Base-by-base conservation (phyloP, 2,113 vertebrate genomes). In the Jacana jacana region DNA sequence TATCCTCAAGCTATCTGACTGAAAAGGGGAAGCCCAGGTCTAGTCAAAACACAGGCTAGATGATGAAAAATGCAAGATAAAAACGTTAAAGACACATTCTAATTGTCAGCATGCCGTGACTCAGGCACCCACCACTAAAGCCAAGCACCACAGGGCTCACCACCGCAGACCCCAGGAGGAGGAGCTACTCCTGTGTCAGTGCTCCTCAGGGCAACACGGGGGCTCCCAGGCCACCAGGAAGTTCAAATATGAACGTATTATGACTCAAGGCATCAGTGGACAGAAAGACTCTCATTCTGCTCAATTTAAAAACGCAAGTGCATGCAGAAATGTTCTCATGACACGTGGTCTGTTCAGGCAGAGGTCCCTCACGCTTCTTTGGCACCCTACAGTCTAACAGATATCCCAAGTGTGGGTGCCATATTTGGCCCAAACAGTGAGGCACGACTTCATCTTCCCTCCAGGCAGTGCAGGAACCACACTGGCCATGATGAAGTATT, bases 131-230 rank as follows among this genome's bases (percentile, higher is more conserved):
- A 70, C 10, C 15, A 4, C 3, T 1, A 0, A 82, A 66, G 49
- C 6, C 1, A 3, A 57, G 27, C 16, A 28, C 17, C 0, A 0
- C 55, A 13, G n/a, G 20, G 13, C 54, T 44, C 2, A 1, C 19
- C 22, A 58, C 31, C 37, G 66, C 23, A 60, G 33, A 73, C 13
- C 16, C 15, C 15, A 4, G 0, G 0, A 79, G 71, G 37, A 89
- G 33, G 7, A 82, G 13, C 19, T 60, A 1, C 28, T 54, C 12
- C 25, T 49, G 40, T 0, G 0, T 30, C 40, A 15, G 7, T 33
- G 25, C 42, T 86, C 28, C 40, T 70, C 31, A n/a, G 46, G 25
- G 13, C 17, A 54, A 40, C 0, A 2, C 0, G 0, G 17, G 10
- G 19, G 44, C 33, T 72, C 35, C 3, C 14, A 6, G 4, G 11